Evolutionary conservation across 1,140 invertebrate species (phyloP).

Genomic region (Zophobas morio): DNA sequence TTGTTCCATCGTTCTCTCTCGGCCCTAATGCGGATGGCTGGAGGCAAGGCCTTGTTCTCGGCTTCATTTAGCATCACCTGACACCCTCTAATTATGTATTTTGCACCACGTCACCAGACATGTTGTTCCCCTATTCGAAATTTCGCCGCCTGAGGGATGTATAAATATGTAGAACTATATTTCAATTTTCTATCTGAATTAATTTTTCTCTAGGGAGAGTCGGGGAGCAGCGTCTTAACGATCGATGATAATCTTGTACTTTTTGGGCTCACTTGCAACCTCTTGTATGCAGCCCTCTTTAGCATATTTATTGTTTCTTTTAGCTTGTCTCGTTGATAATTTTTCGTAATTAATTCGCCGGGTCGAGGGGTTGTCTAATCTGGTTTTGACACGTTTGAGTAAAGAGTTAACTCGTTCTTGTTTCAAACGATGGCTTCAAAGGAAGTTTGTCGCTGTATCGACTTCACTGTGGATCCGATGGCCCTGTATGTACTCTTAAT

Average conservation of each 20-base stretch:
- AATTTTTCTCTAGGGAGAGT: slow-evolving; percentile 52
- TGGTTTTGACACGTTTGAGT: slow-evolving; percentile 6
- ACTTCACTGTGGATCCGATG: slow-evolving; percentile 33
- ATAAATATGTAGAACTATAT: slow-evolving; percentile 60
- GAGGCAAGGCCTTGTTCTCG: slow-evolving; percentile 52
- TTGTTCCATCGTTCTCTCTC: slow-evolving; percentile 23
- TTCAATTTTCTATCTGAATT: slow-evolving; percentile 56
- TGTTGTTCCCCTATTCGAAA: slow-evolving; percentile 44
- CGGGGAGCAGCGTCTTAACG: slow-evolving; percentile 19
- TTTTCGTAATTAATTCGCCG: slow-evolving; percentile 18
- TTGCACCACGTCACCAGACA: slow-evolving; percentile 58
- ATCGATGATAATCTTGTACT: slow-evolving; percentile 35
- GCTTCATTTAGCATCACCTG: slow-evolving; percentile 61
- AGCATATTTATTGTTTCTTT: slow-evolving; percentile 13
- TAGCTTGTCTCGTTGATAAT: not conserved
- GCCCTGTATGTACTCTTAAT: slow-evolving; percentile 30
- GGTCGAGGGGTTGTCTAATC: slow-evolving; percentile 3
- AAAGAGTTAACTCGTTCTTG: slow-evolving; percentile 16
- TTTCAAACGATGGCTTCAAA: slow-evolving; percentile 31
- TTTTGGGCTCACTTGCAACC: slow-evolving; percentile 5
- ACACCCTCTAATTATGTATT: slow-evolving; percentile 64
- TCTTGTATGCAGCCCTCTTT: not conserved
- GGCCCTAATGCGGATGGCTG: slow-evolving; percentile 43
- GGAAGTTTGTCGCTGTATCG: slow-evolving; percentile 5
- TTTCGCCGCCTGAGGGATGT: slow-evolving; percentile 46